These are phyloP conservation scores for Enteromius argenteus DNA, from an alignment of 2,797 vertebrate genomes.

Conservation along the genomic window DNA sequence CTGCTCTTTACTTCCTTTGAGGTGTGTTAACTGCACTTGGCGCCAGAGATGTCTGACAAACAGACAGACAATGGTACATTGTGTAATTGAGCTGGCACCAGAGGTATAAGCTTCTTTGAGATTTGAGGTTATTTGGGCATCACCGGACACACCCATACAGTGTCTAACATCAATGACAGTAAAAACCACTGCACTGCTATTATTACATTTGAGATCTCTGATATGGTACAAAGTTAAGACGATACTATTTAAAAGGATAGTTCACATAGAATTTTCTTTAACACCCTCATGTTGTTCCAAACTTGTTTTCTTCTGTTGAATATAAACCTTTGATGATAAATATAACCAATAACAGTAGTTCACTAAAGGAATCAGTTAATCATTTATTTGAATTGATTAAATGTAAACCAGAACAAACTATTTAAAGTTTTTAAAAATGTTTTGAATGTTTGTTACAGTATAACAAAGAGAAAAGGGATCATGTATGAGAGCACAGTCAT, in stretches of 20 bases:
- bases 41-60: constrained; percentile 54
- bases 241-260: not conserved
- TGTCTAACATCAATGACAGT: constrained; percentile 13
- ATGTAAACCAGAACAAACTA: not conserved
- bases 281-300: not conserved
- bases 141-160: not conserved
- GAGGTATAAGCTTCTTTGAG: not conserved
- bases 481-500: constrained; percentile 5
- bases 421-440: not conserved
- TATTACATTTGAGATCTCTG: constrained; percentile 13
- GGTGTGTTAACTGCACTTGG: not conserved
- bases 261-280: not conserved
- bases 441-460: not conserved
- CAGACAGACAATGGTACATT: constrained; percentile 76
- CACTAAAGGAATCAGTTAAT: not conserved
- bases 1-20: constrained; percentile 35
- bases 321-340: not conserved
- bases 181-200: not conserved
- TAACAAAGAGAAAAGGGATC: not conserved
- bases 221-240: not conserved
- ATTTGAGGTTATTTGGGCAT: not conserved
- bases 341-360: not conserved
- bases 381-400: not conserved
- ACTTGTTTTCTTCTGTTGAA: not conserved
- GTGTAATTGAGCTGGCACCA: constrained; percentile 65